Percentiles rank a stretch among this genome's conserved stretches.
phyloP scores from a whole-genome alignment of 2,888 invertebrate species.

The Rosalia funebris region DNA sequence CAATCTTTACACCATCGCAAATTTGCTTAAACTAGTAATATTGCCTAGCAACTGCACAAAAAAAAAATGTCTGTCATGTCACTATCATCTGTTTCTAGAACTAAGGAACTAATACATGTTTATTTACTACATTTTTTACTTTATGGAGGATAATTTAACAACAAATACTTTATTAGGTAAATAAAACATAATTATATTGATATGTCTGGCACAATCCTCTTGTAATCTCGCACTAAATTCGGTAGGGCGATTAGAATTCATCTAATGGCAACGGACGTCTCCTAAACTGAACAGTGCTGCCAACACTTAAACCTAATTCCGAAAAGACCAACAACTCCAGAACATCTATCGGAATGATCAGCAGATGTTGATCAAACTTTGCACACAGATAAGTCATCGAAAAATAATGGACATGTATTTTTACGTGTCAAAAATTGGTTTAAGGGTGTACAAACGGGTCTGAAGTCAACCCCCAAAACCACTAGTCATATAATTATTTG shows the following conservation, averaged over 20 bases:
- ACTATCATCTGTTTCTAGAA: conserved; percentile 43
- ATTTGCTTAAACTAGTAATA: conserved; percentile 59
- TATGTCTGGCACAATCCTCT: conserved; percentile 50
- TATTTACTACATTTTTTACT: conserved; percentile 52
- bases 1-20: conserved; percentile 64
- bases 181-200: conserved; percentile 46
- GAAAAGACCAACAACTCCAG: no score
- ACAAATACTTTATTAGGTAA: conserved; percentile 56
- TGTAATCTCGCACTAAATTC: conserved; percentile 51
- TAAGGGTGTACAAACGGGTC: no score
- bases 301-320: no score
- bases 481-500: no score
- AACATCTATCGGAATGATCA: no score
- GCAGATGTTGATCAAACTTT: no score
- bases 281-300: conserved; percentile 13
- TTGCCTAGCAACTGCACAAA: conserved; percentile 49
- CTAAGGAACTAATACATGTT: conserved; percentile 51
- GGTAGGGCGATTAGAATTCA: conserved; percentile 35
- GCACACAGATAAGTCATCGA: no score
- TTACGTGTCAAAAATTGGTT: no score
- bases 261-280: conserved; percentile 35
- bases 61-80: conserved; percentile 26
- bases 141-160: conserved; percentile 54
- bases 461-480: no score
- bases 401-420: no score